phyloP scores from a whole-genome alignment of 2,797 vertebrate genomes.

The Sebastes flavidus region DNA sequence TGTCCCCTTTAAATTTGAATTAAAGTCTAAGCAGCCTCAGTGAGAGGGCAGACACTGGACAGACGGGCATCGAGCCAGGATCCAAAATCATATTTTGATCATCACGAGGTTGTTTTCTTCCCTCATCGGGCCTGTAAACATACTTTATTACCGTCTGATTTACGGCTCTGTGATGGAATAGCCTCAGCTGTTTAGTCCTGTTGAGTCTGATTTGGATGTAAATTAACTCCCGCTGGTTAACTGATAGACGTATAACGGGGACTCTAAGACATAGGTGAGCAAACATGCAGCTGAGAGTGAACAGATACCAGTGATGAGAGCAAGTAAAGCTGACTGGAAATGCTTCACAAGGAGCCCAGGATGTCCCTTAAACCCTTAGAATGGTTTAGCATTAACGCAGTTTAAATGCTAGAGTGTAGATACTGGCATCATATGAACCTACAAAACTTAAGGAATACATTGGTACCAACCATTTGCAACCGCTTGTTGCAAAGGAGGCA shows the following conservation, averaged over 20 bases:
- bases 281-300: neutral
- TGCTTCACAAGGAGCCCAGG: neutral
- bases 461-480: no score
- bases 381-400: neutral
- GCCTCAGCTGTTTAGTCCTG: neutral
- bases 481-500: no score
- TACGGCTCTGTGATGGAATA: neutral
- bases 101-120: neutral
- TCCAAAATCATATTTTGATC: neutral
- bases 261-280: neutral
- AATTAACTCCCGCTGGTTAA: neutral
- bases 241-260: neutral
- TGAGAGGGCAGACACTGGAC: neutral
- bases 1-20: neutral
- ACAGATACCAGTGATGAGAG: neutral
- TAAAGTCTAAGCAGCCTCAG: neutral
- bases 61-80: neutral
- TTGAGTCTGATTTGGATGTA: neutral
- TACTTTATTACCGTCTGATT: neutral
- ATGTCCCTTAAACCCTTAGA: neutral
- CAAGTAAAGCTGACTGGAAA: neutral
- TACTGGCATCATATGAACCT: no score
- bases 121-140: neutral
- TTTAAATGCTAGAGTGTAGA: no score
- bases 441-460: no score